A percentile compares a stretch with the other conserved stretches of the same genome.
phyloP scores from a whole-genome alignment of 1,140 invertebrate species.

The Drosophila saltans region DNA sequence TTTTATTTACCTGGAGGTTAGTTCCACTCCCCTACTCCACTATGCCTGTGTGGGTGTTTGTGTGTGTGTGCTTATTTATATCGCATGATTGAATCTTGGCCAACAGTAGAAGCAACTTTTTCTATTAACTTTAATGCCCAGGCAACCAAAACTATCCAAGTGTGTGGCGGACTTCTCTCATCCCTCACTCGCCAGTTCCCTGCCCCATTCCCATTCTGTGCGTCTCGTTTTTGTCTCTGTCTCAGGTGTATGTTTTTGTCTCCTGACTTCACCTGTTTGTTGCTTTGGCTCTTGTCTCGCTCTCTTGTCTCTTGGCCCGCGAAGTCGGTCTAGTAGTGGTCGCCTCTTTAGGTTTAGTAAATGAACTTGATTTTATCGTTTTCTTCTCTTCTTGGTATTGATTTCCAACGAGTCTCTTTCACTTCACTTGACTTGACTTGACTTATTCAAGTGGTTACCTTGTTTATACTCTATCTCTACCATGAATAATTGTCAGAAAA shows the following conservation, averaged over 20 bases:
- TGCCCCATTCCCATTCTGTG: neutral
- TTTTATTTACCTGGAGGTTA: slow-evolving; percentile 73
- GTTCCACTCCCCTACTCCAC: slow-evolving; percentile 11
- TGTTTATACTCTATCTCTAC: slow-evolving; percentile 49
- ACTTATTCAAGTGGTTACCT: slow-evolving; percentile 67
- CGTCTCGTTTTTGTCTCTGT: slow-evolving; percentile 32
- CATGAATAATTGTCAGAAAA: slow-evolving; percentile 37
- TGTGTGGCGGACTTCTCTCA: slow-evolving; percentile 23
- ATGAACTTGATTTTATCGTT: slow-evolving; percentile 82
- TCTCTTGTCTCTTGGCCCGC: slow-evolving; percentile 9
- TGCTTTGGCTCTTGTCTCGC: slow-evolving; percentile 7
- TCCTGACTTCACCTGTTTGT: slow-evolving; percentile 50
- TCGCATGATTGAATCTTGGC: slow-evolving; percentile 81
- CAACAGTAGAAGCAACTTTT: slow-evolving; percentile 73
- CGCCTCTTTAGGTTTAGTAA: slow-evolving; percentile 61
- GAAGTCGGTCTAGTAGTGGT: slow-evolving; percentile 19
- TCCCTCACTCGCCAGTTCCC: neutral
- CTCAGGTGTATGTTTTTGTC: slow-evolving; percentile 35
- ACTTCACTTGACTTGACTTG: slow-evolving; percentile 53
- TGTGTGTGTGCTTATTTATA: slow-evolving; percentile 72
- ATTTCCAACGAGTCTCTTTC: slow-evolving; percentile 64
- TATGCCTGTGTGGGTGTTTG: slow-evolving; percentile 30
- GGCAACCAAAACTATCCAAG: slow-evolving; percentile 55
- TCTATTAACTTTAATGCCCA: slow-evolving; percentile 81
- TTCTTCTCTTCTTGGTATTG: slow-evolving; percentile 63